Base-by-base conservation (phyloP, 2,888 invertebrate species). In the Fragum sueziense region DNA sequence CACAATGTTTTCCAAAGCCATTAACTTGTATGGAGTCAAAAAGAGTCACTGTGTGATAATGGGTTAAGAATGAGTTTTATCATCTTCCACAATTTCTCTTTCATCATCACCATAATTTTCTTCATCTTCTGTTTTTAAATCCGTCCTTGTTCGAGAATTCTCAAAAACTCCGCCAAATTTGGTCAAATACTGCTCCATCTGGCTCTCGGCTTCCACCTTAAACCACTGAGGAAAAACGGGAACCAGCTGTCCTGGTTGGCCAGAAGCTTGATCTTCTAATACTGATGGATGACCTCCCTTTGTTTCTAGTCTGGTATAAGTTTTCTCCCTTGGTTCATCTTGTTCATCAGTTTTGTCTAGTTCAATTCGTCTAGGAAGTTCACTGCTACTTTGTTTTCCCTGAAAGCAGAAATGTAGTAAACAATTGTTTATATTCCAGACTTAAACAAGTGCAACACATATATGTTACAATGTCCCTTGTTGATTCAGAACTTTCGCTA, bases 151-250 rank as follows among this genome's bases (percentile, higher is more conserved):
- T 54, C 33, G 57, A 33, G 76, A 74, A 52, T 76, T 76, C 41
- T 74, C 72, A 17, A 73, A 47, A 4, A 79, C 76, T 27, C 79
- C 82, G 1, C 79, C 82, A 74, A 82, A 82, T 47, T 74, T 79
- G 0, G 74, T 33, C 17, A 80, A 77, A 68, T 80, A 80, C 31
- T 77, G 62, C 0, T 59, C 67, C 70, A 79, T 79, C 27, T 79
- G 68, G 31, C 51, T 74, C 33, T 59, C 70, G 2, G 74, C 79
- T 34, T 79, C 70, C 34, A 70, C 51, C 27, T 68, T 74, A 31
- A 79, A 70, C 79, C 79, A 79, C 47, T 70, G 67, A 3, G 78
- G 78, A 41, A 71, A 74, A 6, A 70, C 75, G 4, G 70, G 41
- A n/a, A 41, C 59, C 41, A 41, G 29, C 14, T 22, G 33, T 11